Conservation (phyloP, 2,797 vertebrate genomes). For the Gastrophryne carolinensis region DNA sequence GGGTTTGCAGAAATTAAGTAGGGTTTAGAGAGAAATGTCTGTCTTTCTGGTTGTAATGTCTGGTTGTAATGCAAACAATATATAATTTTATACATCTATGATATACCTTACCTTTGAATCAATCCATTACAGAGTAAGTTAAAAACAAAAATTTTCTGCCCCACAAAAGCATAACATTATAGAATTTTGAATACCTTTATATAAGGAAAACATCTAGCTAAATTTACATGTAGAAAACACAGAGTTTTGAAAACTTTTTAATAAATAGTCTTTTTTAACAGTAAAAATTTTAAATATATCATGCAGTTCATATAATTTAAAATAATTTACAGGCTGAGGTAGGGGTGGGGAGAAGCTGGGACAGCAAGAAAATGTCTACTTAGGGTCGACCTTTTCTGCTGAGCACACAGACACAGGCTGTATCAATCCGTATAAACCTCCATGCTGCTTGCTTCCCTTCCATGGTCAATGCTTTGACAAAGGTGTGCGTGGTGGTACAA, state of each 20-base stretch:
- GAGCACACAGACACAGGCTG: conserved; percentile 94
- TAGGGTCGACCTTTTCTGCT: conserved; percentile 88
- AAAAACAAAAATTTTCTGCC: too few species aligned
- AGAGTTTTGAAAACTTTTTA: conserved; percentile 85
- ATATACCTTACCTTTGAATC: too few species aligned
- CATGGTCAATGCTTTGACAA: conserved; percentile 90
- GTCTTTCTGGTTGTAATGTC: too few species aligned
- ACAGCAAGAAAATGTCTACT: conserved; percentile 8
- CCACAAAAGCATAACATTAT: too few species aligned
- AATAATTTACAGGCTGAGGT: conserved; percentile 96
- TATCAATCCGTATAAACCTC: conserved; percentile 94
- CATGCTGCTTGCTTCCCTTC: conserved; percentile 90
- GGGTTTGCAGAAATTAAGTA: too few species aligned
- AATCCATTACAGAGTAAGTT: too few species aligned
- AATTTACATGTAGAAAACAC: conserved; percentile 47
- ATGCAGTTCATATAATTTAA: conserved; percentile 90
- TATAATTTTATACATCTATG: too few species aligned
- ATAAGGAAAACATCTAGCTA: neutral
- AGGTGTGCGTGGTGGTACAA: conserved; percentile 96
- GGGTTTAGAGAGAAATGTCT: too few species aligned
- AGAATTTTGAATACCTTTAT: neutral
- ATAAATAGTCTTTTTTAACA: conserved; percentile 95
- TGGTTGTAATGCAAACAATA: too few species aligned
- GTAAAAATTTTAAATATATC: conserved; percentile 99
- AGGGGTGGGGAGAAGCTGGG: conserved; percentile 65